These are phyloP conservation scores for Zosterops hypoxanthus DNA, from an alignment of 2,113 vertebrate species.

Conservation along the genomic window DNA sequence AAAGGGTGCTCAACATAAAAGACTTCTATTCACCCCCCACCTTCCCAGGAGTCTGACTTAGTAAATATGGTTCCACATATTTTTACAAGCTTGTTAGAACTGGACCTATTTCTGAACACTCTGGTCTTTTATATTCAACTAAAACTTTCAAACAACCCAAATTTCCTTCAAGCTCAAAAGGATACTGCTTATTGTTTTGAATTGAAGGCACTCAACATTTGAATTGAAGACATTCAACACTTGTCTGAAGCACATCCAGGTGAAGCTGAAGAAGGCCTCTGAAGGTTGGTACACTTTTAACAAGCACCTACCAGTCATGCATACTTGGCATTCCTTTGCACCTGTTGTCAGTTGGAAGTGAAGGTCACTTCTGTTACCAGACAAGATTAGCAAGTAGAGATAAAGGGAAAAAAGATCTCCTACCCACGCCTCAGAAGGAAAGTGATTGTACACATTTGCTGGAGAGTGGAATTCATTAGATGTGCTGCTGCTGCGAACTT, in stretches of 20 bases:
- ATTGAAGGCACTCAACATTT: background rate
- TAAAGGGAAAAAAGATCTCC: background rate
- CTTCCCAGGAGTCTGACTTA: background rate
- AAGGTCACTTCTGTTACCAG: background rate
- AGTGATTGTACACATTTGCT: background rate
- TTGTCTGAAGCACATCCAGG: background rate
- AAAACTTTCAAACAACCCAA: background rate
- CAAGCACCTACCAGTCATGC: background rate
- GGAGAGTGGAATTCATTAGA: background rate
- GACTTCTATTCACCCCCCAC: fast-evolving
- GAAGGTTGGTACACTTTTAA: background rate
- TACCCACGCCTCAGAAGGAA: background rate
- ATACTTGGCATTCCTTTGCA: background rate
- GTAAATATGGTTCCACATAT: background rate
- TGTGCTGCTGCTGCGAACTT: background rate
- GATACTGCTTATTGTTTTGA: background rate
- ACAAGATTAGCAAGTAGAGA: background rate
- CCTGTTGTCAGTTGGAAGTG: background rate
- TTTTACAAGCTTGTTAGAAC: background rate
- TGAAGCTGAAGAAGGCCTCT: background rate
- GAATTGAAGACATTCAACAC: background rate
- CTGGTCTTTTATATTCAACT: background rate
- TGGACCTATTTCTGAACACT: background rate
- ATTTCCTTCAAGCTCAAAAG: background rate
- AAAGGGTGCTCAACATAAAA: background rate